These are phyloP conservation scores for Heliothis subflexa DNA, from an alignment of 1,140 invertebrate genomes.

Conservation along the genomic window DNA sequence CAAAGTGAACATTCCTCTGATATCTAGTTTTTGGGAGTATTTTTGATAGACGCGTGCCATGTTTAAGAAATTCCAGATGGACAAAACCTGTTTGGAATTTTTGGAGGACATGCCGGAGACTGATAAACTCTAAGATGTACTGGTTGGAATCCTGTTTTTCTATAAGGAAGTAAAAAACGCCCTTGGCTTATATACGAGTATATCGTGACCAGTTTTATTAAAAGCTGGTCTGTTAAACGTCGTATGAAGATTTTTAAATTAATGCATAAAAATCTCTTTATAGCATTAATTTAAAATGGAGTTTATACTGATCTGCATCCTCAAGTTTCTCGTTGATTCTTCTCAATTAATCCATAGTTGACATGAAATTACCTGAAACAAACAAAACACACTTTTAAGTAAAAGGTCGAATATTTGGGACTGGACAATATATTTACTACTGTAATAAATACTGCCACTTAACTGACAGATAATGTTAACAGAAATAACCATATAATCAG, in stretches of 20 bases:
- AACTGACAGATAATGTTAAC: background rate
- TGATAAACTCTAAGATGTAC: background rate
- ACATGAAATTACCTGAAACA: slow-evolving; percentile 33
- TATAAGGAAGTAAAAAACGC: background rate
- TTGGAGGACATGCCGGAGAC: background rate
- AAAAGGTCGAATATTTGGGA: background rate
- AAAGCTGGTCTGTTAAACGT: too few relatives aligned
- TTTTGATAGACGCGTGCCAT: slow-evolving; percentile 8
- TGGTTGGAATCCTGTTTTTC: background rate
- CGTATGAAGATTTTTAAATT: too few relatives aligned
- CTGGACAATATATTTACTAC: too few relatives aligned
- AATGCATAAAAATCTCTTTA: too few relatives aligned
- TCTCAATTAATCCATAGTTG: background rate
- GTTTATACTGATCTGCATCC: background rate
- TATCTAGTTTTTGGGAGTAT: slow-evolving; percentile 14
- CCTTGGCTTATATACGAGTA: too few relatives aligned
- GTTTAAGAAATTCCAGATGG: background rate
- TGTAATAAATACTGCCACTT: too few relatives aligned
- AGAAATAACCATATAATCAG: background rate
- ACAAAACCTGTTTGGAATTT: slow-evolving; percentile 2
- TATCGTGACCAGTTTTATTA: too few relatives aligned
- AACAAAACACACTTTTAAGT: background rate
- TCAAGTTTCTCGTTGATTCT: background rate
- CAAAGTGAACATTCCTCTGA: slow-evolving; percentile 14
- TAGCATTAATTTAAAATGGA: too few relatives aligned